These are phyloP conservation scores for Choristoneura fumiferana DNA, from an alignment of 1,140 invertebrate genomes.

Conservation along the genomic window DNA sequence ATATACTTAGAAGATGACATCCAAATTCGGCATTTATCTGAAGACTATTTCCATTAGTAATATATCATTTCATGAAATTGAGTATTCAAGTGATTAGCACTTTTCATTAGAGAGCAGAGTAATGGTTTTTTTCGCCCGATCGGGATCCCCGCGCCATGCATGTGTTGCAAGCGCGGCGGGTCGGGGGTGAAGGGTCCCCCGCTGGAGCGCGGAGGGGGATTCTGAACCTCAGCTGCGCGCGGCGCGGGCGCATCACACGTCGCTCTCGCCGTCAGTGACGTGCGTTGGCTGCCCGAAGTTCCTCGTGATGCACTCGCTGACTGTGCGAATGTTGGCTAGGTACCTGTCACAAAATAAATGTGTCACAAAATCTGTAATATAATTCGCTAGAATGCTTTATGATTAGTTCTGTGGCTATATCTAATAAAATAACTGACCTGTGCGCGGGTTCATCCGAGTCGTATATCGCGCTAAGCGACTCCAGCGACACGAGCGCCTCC, in stretches of 20 bases:
- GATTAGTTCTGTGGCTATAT: too few relatives aligned
- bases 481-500: conserved; percentile 86
- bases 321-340: conserved; percentile 86
- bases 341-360: conserved; percentile 51
- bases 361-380: too few relatives aligned
- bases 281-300: conserved; percentile 85
- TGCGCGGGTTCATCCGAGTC: conserved; percentile 90
- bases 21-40: conserved; percentile 6
- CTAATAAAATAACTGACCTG: conserved; percentile 57
- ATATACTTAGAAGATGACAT: conserved; percentile 13
- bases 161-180: too few relatives aligned
- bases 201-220: too few relatives aligned
- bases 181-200: too few relatives aligned
- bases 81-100: conserved; percentile 8
- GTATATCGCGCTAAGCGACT: conserved; percentile 89
- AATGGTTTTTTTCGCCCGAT: neutral
- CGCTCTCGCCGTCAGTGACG: conserved; percentile 83
- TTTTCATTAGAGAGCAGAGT: conserved; percentile 3
- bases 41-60: conserved; percentile 9
- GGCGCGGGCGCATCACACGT: conserved; percentile 64
- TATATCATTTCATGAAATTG: conserved; percentile 16
- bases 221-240: too few relatives aligned
- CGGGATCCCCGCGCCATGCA: neutral
- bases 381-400: too few relatives aligned
- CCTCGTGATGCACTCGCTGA: conserved; percentile 86